phyloP scores from a whole-genome alignment of 2,888 invertebrate genomes.

The Thera obeliscata region DNA sequence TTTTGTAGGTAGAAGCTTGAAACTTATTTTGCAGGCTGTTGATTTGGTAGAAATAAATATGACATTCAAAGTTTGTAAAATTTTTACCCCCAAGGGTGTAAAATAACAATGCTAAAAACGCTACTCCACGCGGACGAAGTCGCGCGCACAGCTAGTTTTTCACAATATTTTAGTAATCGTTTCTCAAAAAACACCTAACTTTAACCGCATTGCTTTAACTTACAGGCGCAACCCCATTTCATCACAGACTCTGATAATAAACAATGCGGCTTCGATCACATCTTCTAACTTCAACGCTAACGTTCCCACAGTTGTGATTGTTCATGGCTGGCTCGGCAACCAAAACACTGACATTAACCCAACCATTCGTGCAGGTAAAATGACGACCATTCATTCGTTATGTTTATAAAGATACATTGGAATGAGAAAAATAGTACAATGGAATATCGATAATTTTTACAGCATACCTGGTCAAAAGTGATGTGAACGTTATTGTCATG shows the following conservation, averaged over 20 bases:
- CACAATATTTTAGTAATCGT: too few species aligned
- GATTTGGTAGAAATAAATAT: too few species aligned
- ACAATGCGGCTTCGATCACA: slow-evolving; percentile 52
- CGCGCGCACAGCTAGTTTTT: too few species aligned
- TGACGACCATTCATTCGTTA: background rate
- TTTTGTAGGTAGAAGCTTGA: too few species aligned
- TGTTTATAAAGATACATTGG: background rate
- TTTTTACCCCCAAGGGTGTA: too few species aligned
- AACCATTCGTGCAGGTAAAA: slow-evolving; percentile 16
- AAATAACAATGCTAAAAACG: too few species aligned
- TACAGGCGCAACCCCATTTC: slow-evolving; percentile 51
- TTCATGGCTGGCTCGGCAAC: slow-evolving; percentile 65
- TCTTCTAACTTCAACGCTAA: slow-evolving; percentile 59
- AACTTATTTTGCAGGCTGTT: too few species aligned
- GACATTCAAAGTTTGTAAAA: too few species aligned
- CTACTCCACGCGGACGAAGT: too few species aligned
- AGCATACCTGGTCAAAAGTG: slow-evolving; percentile 60
- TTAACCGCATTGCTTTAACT: background rate
- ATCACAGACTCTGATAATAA: slow-evolving; percentile 50
- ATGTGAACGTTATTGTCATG: slow-evolving; percentile 69
- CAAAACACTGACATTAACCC: slow-evolving; percentile 55
- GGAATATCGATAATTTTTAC: slow-evolving; percentile 17
- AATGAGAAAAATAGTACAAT: background rate
- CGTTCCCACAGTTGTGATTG: slow-evolving; percentile 55
- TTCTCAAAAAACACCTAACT: too few species aligned